Conservation (phyloP, 2,797 vertebrate species). For the Eleutherodactylus coqui region DNA sequence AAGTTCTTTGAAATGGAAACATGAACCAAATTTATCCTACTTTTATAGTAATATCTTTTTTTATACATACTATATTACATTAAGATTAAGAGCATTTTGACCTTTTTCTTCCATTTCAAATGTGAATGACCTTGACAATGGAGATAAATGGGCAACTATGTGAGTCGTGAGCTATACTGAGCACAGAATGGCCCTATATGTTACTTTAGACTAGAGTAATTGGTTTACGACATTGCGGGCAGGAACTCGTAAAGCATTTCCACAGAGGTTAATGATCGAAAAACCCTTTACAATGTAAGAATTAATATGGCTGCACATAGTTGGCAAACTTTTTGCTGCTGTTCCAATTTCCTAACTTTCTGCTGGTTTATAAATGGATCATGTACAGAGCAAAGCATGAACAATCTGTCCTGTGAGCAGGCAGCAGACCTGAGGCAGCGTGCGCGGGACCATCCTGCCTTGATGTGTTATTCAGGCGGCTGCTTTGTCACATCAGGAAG, state of each 20-base stretch:
- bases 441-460: neutral
- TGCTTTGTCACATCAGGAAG: slow-evolving; percentile 4
- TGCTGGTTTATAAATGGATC: neutral
- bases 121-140: neutral
- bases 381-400: neutral
- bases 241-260: slow-evolving; percentile 36
- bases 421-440: too few relatives aligned
- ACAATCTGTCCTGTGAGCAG: neutral
- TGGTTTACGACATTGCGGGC: slow-evolving; percentile 8
- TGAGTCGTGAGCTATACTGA: neutral
- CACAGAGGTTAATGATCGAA: too few relatives aligned
- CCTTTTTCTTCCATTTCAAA: neutral
- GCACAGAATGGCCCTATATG: slow-evolving; percentile 14
- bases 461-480: neutral
- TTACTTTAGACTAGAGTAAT: slow-evolving; percentile 48
- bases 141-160: neutral
- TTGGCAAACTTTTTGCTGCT: too few relatives aligned
- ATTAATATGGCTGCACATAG: too few relatives aligned
- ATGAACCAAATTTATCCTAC: too few relatives aligned
- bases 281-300: too few relatives aligned
- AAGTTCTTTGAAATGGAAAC: too few relatives aligned
- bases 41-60: too few relatives aligned
- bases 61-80: too few relatives aligned
- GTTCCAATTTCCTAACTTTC: neutral
- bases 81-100: neutral